A percentile compares a stretch with the other conserved stretches of the same genome.
These are phyloP conservation scores for Mus caroli DNA, from an alignment of 2,797 vertebrate species.

Conservation along the genomic window DNA sequence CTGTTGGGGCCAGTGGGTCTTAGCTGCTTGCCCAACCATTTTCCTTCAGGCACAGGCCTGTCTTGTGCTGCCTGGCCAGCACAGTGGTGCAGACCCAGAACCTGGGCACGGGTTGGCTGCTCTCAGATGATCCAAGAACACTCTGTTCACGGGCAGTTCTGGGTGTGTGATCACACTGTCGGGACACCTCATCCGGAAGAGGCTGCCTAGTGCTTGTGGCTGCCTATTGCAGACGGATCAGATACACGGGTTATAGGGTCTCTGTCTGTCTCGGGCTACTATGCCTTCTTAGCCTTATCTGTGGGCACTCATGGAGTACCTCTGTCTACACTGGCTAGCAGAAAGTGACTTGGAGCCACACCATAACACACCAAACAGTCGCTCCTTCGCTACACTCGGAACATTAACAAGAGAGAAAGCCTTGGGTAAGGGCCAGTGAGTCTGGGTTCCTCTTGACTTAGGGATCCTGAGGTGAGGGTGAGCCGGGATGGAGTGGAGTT, in stretches of 20 bases:
- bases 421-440: not conserved
- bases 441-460: not conserved
- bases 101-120: not conserved
- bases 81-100: not conserved
- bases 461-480: not conserved
- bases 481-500: not conserved
- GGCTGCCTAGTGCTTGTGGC: not conserved
- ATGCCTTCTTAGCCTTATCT: rapidly evolving
- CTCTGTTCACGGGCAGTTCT: not conserved
- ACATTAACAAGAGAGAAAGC: not conserved
- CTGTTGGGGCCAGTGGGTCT: rapidly evolving
- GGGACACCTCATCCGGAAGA: rapidly evolving
- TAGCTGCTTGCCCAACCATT: not conserved
- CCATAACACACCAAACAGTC: rapidly evolving
- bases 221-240: not conserved
- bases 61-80: not conserved
- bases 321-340: too few species aligned
- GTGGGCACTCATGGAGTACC: not conserved
- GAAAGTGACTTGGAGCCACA: not conserved
- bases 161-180: rapidly evolving
- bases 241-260: rapidly evolving
- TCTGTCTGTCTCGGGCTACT: rapidly evolving
- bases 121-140: slow-evolving; percentile 37
- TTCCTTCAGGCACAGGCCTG: not conserved
- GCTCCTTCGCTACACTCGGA: rapidly evolving